Evolutionary conservation across 2,888 invertebrate species (phyloP), one percentile per base, ranked within the genome.

Genomic region (Dryadula phaetusa): DNA sequence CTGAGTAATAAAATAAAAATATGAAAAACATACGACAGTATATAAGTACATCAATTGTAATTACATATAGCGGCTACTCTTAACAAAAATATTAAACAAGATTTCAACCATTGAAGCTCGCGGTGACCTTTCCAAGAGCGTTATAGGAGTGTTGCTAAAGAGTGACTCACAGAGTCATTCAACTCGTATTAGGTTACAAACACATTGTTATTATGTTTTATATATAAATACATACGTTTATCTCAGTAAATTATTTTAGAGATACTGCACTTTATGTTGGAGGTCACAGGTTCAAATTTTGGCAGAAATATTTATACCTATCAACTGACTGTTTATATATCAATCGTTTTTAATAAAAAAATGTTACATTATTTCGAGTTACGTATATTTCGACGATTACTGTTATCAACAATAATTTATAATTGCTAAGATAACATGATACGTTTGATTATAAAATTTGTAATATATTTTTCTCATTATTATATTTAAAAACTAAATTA

Each of bases 111-210:
- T 62, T 70, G 62, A 78, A 75, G 76, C 75, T 77, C 76, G 69
- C 75, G 77, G 77, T 81, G 87, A 87, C 88, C 90, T 89, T 88
- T 86, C 75, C 82, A 87, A 86, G 86, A 84, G 84, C 83, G 82
- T 78, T 67, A 64, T 62, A 56, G 63, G 42, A 63, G 78, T 78
- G 61, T 70, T 82, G 82, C 80, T 82, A 84, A 84, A 84, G 81
- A 81, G 66, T 88, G 88, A 88, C 74, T 88, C 88, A 89, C 70
- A 71, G 71, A 88, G 90, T 89, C 90, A 86, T 89, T 89, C 88
- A 88, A 89, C 89, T 73, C 61, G 40, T 16, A 34, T 60, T 62
- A 68, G 49, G 70, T 64, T 68, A 70, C 32, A 64, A 61, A 70
- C 42, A 67, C 70, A 70, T 64, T 47, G 47, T 56, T 52, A 2